Evolutionary conservation across 2,888 invertebrate species (phyloP), one percentile per base, ranked within the genome.

Genomic region (Caenorhabditis zanzibari): DNA sequence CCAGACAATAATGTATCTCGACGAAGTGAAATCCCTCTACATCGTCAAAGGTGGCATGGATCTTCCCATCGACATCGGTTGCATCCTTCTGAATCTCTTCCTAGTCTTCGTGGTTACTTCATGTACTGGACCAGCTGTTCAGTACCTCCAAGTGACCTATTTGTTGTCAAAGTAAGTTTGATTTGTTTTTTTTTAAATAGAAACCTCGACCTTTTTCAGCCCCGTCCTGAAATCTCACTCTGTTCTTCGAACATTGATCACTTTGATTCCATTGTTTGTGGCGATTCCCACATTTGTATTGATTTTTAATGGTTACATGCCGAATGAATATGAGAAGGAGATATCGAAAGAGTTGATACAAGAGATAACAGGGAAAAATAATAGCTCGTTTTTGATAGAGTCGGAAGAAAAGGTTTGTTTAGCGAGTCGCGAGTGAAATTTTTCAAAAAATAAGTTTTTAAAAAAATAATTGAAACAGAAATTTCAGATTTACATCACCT

Each of bases 21-120:
- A 47, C 10, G 59, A 72, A 72, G 38, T 58, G 22, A 80, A 80
- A 32, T 58, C 72, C 14, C 32, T 80, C 26, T 80, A 73, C 49
- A 73, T 80, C 66, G 73, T 80, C 9, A 80, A 80, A 44, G 80
- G 80, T 26, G 80, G 80, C 19, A 14, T 80, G 10, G 52, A 68
- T 0, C 12, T 69, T 61, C 69, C 61, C 14, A 26, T 52, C 7
- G 38, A 61, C 16, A 38, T 69, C 16, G 74, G 81, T 1, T 10
- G 24, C 9, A 47, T 35, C 24, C 26, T 77, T 47, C 63, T 81
- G 2, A 59, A 49, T 14, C 41, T 81, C 3, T 81, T 81, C 22
- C 19, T 81, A 2, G 63, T 74, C 1, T 81, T 81, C 49, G 61
- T 80, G 0, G 73, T 80, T 7, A 68, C 68, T 10, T 66, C 73